These are phyloP conservation scores for Varroa destructor DNA, from an alignment of 1,140 invertebrate genomes.

Conservation along the genomic window DNA sequence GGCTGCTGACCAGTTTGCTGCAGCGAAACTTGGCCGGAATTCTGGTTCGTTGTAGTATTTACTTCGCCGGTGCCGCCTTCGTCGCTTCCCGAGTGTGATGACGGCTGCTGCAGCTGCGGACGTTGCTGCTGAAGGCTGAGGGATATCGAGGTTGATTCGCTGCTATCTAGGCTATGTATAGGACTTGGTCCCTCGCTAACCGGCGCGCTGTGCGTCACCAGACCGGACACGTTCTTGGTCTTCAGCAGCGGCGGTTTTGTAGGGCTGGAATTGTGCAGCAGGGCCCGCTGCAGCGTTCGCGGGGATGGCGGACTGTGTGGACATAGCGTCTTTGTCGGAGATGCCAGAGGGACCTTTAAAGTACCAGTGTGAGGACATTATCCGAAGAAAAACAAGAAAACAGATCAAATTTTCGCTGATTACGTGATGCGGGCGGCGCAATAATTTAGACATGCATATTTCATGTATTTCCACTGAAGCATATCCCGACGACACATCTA, in stretches of 20 bases:
- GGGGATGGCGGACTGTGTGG: constrained; percentile 61
- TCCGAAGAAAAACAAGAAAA: constrained; percentile 37
- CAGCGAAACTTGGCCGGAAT: too few relatives aligned
- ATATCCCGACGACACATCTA: too few relatives aligned
- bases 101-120: too few relatives aligned
- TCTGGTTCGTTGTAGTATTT: too few relatives aligned
- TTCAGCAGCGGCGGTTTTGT: constrained; percentile 60
- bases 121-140: too few relatives aligned
- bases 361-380: constrained; percentile 40
- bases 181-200: constrained; percentile 17
- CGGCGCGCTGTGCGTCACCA: constrained; percentile 29
- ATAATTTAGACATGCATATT: too few relatives aligned
- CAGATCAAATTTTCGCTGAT: constrained; percentile 41
- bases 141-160: constrained; percentile 25
- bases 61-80: too few relatives aligned
- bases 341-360: constrained; percentile 43
- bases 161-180: constrained; percentile 24
- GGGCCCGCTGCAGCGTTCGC: constrained; percentile 51
- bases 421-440: constrained; percentile 30
- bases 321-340: constrained; percentile 43
- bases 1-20: too few relatives aligned
- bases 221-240: constrained; percentile 46
- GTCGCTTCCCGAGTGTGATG: too few relatives aligned
- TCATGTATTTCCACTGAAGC: too few relatives aligned
- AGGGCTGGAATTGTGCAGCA: constrained; percentile 52